Evolutionary conservation across 2,888 invertebrate species (phyloP).

Genomic region (Ditula angustiorana): DNA sequence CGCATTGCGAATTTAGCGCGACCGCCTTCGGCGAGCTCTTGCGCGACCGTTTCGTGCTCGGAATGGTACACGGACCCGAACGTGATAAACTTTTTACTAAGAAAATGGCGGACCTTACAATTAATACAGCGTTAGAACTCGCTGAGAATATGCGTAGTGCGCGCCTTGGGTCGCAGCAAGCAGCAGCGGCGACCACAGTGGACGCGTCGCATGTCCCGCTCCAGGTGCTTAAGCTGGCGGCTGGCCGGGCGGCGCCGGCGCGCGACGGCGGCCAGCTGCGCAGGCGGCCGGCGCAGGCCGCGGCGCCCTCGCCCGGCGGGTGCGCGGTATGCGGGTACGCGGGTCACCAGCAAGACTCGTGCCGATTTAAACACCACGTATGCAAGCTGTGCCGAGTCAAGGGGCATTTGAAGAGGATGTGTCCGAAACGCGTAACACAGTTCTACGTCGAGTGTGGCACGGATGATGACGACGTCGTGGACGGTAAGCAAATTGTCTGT

Average conservation of each 20-base stretch:
- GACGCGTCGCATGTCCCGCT: not conserved
- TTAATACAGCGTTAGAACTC: slow-evolving; percentile 36
- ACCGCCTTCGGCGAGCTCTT: not conserved
- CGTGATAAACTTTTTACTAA: slow-evolving; percentile 24
- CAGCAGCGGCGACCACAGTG: too few species aligned
- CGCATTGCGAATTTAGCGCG: slow-evolving; percentile 24
- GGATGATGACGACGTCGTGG: not conserved
- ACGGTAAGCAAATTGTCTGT: not conserved
- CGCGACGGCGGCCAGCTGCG: not conserved
- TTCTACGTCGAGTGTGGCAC: not conserved
- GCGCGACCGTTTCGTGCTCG: slow-evolving; percentile 31
- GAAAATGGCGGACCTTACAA: slow-evolving; percentile 20
- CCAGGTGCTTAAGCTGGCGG: slow-evolving; percentile 9
- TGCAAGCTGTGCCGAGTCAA: not conserved
- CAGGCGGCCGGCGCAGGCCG: not conserved
- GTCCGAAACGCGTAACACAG: not conserved
- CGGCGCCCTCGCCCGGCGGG: not conserved
- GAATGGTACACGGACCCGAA: slow-evolving; percentile 26
- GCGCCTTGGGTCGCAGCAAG: not conserved
- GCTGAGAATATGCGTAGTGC: slow-evolving; percentile 37
- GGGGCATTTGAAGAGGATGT: not conserved
- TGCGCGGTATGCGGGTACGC: slow-evolving; percentile 7
- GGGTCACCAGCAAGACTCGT: not conserved
- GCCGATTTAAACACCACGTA: not conserved
- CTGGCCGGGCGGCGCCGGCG: not conserved